Conservation (phyloP, 2,888 invertebrate species). For the Xanthia togata region DNA sequence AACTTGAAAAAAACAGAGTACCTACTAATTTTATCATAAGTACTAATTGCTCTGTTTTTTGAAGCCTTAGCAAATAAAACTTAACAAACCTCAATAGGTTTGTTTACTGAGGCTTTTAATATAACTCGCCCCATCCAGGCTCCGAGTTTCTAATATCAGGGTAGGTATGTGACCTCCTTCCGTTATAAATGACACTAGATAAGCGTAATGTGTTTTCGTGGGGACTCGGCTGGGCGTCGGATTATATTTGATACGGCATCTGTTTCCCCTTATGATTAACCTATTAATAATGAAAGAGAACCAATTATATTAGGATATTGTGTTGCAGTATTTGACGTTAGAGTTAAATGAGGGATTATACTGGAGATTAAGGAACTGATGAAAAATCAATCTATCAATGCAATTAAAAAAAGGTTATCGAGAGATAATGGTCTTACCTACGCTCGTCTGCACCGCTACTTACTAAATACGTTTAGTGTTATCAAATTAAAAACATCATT, state of each 20-base stretch:
- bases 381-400: no score
- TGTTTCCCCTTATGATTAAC: constrained; percentile 37
- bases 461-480: neutral
- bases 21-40: no score
- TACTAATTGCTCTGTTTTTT: no score
- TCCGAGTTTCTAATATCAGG: constrained; percentile 37
- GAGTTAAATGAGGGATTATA: neutral
- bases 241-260: constrained; percentile 45
- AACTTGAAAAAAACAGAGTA: neutral
- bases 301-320: constrained; percentile 24
- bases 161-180: constrained; percentile 51
- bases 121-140: constrained; percentile 8
- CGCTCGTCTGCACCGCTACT: neutral
- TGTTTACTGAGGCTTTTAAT: constrained; percentile 25
- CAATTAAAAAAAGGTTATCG: no score
- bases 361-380: neutral
- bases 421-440: neutral
- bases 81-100: neutral
- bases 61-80: no score
- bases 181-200: constrained; percentile 51
- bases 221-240: constrained; percentile 19
- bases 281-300: constrained; percentile 53
- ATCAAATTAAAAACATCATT: neutral
- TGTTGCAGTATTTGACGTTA: neutral
- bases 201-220: constrained; percentile 52